Evolutionary conservation across 2,113 vertebrate genomes (phyloP), one percentile per base, ranked within the genome.

Genomic region (Salvelinus sp.): DNA sequence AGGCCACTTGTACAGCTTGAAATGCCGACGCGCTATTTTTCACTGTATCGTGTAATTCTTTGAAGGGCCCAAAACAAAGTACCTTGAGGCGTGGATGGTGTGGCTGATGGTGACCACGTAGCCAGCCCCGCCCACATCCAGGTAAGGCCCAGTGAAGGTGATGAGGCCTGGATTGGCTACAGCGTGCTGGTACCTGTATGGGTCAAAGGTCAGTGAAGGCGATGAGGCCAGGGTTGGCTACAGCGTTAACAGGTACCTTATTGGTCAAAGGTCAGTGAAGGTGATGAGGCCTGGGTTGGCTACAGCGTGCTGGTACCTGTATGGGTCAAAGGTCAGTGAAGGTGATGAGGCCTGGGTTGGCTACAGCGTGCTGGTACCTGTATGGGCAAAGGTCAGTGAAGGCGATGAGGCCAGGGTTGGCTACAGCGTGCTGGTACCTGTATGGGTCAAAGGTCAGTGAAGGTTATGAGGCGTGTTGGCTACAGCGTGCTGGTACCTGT

Each of bases 51-150:
- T 57, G 38, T 20, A 20, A 57, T 57, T 57, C 54, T 20, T 0
- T 57, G 5, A 57, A 57, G 54, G 3, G 54, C 54, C 18, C 16
- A 57, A 57, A 57, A 57, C 9, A 1, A 12, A 44, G 79, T 88
- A 99, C 98, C 97, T 99, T 87, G 97, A 97, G 70, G 98, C 95
- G 63, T 99, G 98, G 70, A 99, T 95, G 0, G 97, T 99, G 82
- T 99, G 98, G 81, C 98, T 99, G 90, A 99, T 97, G 0, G 97
- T 98, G 78, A 99, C 97, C 0, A 99, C 97, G 0, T 99, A 99
- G 1, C 98, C 98, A 0, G 98, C 96, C 64, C 98, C 97, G 60
- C 97, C 97, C 68, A 98, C 95, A 14, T 99, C 98, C 86, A 99
- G 90, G 88, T 99, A 99, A 0, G 98, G 98, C 10, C 98, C 98